Conservation (phyloP, 2,113 vertebrate species). For the Atrichornis clamosus region DNA sequence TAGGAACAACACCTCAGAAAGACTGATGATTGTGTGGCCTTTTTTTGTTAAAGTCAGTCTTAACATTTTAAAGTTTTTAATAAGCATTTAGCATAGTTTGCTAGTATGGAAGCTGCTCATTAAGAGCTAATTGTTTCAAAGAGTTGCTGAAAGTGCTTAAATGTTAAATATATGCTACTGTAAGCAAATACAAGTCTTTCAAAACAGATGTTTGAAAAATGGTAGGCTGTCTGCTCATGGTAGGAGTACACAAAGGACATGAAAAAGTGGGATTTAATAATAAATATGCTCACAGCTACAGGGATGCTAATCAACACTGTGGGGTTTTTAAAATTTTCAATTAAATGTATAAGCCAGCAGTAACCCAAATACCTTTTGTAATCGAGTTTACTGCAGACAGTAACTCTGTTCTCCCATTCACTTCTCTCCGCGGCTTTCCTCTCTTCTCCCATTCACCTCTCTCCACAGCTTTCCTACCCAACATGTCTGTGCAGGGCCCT, state of each 20-base stretch:
- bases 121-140: constrained; percentile 63
- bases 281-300: not conserved
- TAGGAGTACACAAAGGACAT: not conserved
- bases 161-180: constrained; percentile 52
- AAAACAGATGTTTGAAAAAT: constrained; percentile 44
- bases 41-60: constrained; percentile 8
- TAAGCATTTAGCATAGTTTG: constrained; percentile 39
- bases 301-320: not conserved
- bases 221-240: not conserved
- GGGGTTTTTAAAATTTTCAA: not conserved
- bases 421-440: not conserved
- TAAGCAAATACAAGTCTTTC: constrained; percentile 55
- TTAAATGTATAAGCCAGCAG: not conserved
- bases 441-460: not conserved
- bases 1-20: not conserved
- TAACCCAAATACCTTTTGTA: not conserved
- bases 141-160: constrained; percentile 62
- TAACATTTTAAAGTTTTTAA: constrained; percentile 50
- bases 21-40: not conserved
- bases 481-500: not conserved
- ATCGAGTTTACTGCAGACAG: not conserved
- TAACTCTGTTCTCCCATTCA: not conserved
- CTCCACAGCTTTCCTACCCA: not conserved
- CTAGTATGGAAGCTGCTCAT: constrained; percentile 46
- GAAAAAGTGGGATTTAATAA: not conserved